These are phyloP conservation scores for Yponomeuta cagnagella DNA, from an alignment of 2,888 invertebrate genomes.

Conservation along the genomic window DNA sequence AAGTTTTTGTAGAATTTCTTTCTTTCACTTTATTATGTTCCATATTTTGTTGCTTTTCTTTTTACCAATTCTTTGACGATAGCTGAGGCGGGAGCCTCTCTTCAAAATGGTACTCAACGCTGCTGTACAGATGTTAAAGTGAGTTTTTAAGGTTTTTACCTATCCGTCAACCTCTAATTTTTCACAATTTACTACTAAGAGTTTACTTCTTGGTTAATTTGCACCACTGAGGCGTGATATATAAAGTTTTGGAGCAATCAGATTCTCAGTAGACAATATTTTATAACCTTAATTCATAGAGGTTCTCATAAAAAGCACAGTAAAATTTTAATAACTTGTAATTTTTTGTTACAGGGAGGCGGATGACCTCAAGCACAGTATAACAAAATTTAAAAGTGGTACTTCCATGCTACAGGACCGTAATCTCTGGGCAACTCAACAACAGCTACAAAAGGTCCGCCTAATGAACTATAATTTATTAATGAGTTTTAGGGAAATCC, in stretches of 20 bases:
- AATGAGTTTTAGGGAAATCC: no score
- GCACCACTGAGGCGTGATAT: no score
- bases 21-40: slow-evolving; percentile 33
- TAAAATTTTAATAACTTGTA: background rate
- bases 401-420: slow-evolving; percentile 65
- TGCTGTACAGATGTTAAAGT: slow-evolving; percentile 85
- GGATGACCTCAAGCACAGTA: slow-evolving; percentile 82
- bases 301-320: background rate
- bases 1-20: slow-evolving; percentile 64
- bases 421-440: slow-evolving; percentile 61
- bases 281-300: no score
- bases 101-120: slow-evolving; percentile 83
- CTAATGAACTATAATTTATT: background rate
- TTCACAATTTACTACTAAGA: no score
- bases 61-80: slow-evolving; percentile 69
- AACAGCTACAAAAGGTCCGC: slow-evolving; percentile 65
- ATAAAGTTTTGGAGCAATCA: no score
- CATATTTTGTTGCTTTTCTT: slow-evolving; percentile 39
- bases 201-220: no score
- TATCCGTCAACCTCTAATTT: background rate
- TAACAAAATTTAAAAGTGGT: slow-evolving; percentile 78
- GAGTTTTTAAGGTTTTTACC: slow-evolving; percentile 35
- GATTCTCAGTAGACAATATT: no score
- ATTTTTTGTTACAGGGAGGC: slow-evolving; percentile 75
- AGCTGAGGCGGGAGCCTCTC: slow-evolving; percentile 66